A percentile compares a stretch with the other conserved stretches of the same genome.
These are phyloP conservation scores for Hylaeus volcanicus DNA, from an alignment of 1,140 invertebrate species.

Conservation along the genomic window DNA sequence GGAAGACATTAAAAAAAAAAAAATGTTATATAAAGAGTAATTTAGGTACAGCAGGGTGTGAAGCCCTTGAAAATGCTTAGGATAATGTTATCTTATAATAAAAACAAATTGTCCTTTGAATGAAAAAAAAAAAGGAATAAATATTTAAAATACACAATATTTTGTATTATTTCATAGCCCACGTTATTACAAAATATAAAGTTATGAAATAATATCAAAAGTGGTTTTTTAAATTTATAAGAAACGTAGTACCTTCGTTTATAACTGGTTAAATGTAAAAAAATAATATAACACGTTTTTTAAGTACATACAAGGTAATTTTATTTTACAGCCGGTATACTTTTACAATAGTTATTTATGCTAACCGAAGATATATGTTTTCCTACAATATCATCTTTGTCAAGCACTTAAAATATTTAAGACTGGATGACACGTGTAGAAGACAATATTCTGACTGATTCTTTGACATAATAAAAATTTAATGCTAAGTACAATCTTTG, in stretches of 20 bases:
- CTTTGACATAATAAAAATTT: slow-evolving; percentile 8
- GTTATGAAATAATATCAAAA: slow-evolving; percentile 52
- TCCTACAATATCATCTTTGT: slow-evolving; percentile 27
- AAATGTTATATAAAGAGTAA: slow-evolving; percentile 80
- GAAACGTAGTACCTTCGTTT: slow-evolving; percentile 44
- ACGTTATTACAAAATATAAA: slow-evolving; percentile 41
- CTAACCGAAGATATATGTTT: slow-evolving; percentile 29
- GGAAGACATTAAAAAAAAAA: slow-evolving; percentile 68
- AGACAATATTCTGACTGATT: slow-evolving; percentile 27
- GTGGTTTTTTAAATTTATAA: slow-evolving; percentile 49
- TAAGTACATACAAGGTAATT: slow-evolving; percentile 56
- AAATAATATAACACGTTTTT: slow-evolving; percentile 50
- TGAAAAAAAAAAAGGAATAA: slow-evolving; percentile 79
- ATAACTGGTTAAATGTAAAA: slow-evolving; percentile 47
- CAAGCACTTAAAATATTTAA: slow-evolving; percentile 11
- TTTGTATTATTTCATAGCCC: slow-evolving; percentile 60
- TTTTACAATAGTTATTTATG: slow-evolving; percentile 51
- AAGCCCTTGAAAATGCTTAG: slow-evolving; percentile 79
- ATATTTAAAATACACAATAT: slow-evolving; percentile 79
- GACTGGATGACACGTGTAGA: slow-evolving; percentile 13
- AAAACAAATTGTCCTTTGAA: slow-evolving; percentile 81
- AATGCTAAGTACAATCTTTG: slow-evolving; percentile 27
- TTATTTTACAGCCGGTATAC: slow-evolving; percentile 58
- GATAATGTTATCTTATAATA: slow-evolving; percentile 81
- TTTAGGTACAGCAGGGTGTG: slow-evolving; percentile 78